A percentile compares a stretch with the other conserved stretches of the same genome.
These are phyloP conservation scores for Eupeodes luniger DNA, from an alignment of 2,888 invertebrate genomes.

Conservation along the genomic window DNA sequence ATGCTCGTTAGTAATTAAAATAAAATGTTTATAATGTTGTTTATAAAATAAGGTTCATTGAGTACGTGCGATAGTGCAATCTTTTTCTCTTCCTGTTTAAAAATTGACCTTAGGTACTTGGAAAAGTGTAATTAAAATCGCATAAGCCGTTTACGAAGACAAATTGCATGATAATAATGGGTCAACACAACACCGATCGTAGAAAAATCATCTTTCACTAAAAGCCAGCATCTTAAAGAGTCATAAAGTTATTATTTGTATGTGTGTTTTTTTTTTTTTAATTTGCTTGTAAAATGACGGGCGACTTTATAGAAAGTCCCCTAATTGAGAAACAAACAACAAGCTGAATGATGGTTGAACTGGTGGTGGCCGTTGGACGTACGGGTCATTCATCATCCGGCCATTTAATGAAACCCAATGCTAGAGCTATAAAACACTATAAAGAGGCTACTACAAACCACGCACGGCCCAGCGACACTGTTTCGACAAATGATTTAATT, in stretches of 20 bases:
- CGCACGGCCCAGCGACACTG: constrained; percentile 53
- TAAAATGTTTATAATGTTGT: constrained; percentile 47
- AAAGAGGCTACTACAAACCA: constrained; percentile 21
- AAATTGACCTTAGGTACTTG: constrained; percentile 45
- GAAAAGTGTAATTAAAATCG: constrained; percentile 63
- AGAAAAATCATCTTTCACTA: constrained; percentile 33
- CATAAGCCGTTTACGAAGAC: constrained; percentile 61
- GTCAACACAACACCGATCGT: constrained; percentile 29
- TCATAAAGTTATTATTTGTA: constrained; percentile 37
- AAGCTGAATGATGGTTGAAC: constrained; percentile 60
- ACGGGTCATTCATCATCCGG: constrained; percentile 76
- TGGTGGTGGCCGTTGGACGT: constrained; percentile 66
- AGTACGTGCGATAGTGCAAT: constrained; percentile 7
- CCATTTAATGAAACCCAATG: constrained; percentile 71
- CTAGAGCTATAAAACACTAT: constrained; percentile 28
- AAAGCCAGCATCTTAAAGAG: constrained; percentile 64
- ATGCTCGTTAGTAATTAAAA: neutral
- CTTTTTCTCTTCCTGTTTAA: constrained; percentile 10
- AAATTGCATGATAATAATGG: constrained; percentile 51
- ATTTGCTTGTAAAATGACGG: constrained; percentile 48
- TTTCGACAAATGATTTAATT: constrained; percentile 73
- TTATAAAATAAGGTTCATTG: constrained; percentile 30
- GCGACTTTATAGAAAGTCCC: constrained; percentile 60
- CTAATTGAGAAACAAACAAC: constrained; percentile 72
- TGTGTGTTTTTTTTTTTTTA: constrained; percentile 26